These are phyloP conservation scores for Scylla paramamosain DNA, from an alignment of 1,140 invertebrate species.

Conservation along the genomic window DNA sequence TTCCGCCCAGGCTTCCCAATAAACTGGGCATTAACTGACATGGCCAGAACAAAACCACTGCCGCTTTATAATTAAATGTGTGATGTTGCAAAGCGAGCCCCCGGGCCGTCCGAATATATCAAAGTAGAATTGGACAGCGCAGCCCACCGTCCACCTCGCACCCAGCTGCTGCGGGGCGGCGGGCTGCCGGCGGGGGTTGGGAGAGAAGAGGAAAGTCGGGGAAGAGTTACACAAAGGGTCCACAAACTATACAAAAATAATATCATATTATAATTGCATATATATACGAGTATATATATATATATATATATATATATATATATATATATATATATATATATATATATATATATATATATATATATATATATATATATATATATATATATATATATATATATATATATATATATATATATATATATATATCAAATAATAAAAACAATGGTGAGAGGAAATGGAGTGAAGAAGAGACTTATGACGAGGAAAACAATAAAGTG, in stretches of 20 bases:
- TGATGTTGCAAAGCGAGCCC: constrained; percentile 75
- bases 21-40: constrained; percentile 76
- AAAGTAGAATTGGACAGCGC: constrained; percentile 75
- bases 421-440: not conserved
- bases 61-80: constrained; percentile 76
- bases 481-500: not conserved
- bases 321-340: constrained; percentile 51
- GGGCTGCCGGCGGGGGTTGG: not conserved
- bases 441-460: not conserved
- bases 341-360: constrained; percentile 44
- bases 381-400: not conserved
- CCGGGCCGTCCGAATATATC: constrained; percentile 74
- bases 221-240: not conserved
- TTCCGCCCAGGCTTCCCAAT: constrained; percentile 73
- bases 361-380: constrained; percentile 32
- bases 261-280: not conserved
- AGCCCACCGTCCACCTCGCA: constrained; percentile 70
- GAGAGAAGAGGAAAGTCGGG: constrained; percentile 1
- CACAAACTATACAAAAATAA: not conserved
- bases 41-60: constrained; percentile 74
- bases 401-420: constrained; percentile 19
- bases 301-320: constrained; percentile 39
- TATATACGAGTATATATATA: constrained; percentile 18
- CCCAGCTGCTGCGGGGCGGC: constrained; percentile 42
- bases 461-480: not conserved